Evolutionary conservation across 2,888 invertebrate genomes (phyloP).

Genomic region (Meta bourneti): DNA sequence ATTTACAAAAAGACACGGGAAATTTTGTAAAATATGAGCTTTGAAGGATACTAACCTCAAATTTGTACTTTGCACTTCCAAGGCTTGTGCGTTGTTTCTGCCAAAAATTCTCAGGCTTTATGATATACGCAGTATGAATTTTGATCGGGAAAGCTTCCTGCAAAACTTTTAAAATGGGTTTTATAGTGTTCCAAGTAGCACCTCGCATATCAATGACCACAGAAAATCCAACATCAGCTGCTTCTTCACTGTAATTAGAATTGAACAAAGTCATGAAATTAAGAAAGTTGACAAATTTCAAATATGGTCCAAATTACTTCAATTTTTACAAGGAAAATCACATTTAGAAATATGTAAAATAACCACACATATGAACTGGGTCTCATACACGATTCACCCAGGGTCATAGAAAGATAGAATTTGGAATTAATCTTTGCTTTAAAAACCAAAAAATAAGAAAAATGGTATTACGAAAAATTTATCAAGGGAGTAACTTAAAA

Average conservation of each 20-base stretch:
- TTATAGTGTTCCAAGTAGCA: constrained; percentile 96
- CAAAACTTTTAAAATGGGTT: constrained; percentile 95
- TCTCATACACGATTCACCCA: not conserved
- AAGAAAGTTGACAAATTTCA: not conserved
- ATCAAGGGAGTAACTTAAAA: too few relatives aligned
- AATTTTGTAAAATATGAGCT: not conserved
- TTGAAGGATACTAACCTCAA: constrained; percentile 87
- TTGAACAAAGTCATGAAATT: not conserved
- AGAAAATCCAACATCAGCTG: constrained; percentile 93
- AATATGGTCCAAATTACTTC: not conserved
- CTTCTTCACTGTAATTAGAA: constrained; percentile 87
- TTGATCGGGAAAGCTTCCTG: constrained; percentile 92
- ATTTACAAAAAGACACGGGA: not conserved
- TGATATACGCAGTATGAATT: constrained; percentile 96
- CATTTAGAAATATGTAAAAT: not conserved
- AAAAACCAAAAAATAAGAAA: too few relatives aligned
- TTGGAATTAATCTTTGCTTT: too few relatives aligned
- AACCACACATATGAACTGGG: not conserved
- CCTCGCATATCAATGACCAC: constrained; percentile 97
- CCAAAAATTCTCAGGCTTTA: constrained; percentile 99
- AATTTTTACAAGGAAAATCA: not conserved
- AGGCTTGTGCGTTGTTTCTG: constrained; percentile 98
- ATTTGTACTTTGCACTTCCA: constrained; percentile 98
- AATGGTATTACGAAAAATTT: too few relatives aligned
- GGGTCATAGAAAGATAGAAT: too few relatives aligned